These are phyloP conservation scores for Apodemus agrarius DNA, from an alignment of 2,797 vertebrate species.

Conservation along the genomic window DNA sequence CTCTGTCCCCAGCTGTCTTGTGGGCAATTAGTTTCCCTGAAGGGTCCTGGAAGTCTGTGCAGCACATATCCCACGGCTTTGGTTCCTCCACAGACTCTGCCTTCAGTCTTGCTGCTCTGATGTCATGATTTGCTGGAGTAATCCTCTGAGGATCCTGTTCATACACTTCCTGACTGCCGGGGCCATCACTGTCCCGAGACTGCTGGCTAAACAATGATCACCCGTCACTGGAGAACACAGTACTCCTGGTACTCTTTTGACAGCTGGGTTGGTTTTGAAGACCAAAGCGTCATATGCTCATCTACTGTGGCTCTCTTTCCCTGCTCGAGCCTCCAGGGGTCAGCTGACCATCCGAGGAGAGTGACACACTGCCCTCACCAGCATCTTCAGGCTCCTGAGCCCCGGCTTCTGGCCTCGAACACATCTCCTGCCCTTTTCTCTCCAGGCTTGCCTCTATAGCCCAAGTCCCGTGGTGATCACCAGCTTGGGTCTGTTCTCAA, in stretches of 20 bases:
- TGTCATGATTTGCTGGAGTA: background rate
- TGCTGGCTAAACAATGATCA: background rate
- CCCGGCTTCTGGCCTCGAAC: background rate
- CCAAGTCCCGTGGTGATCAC: background rate
- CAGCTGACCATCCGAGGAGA: background rate
- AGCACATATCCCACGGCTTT: fast-evolving
- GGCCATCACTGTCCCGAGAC: background rate
- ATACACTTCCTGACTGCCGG: background rate
- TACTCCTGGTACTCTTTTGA: background rate
- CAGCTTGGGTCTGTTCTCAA: background rate
- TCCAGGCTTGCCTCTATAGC: background rate
- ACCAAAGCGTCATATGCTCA: background rate
- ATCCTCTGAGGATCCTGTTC: background rate
- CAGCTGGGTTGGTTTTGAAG: background rate
- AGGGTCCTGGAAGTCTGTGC: background rate
- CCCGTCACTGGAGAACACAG: background rate
- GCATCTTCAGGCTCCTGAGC: background rate
- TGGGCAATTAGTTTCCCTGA: background rate
- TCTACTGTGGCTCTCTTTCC: background rate
- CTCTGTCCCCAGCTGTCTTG: background rate
- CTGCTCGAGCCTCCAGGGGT: background rate
- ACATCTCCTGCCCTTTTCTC: background rate
- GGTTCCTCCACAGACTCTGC: background rate
- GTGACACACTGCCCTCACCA: background rate
- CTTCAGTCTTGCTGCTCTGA: background rate